Conservation (phyloP, 2,797 vertebrate genomes). For the Furcifer pardalis region DNA sequence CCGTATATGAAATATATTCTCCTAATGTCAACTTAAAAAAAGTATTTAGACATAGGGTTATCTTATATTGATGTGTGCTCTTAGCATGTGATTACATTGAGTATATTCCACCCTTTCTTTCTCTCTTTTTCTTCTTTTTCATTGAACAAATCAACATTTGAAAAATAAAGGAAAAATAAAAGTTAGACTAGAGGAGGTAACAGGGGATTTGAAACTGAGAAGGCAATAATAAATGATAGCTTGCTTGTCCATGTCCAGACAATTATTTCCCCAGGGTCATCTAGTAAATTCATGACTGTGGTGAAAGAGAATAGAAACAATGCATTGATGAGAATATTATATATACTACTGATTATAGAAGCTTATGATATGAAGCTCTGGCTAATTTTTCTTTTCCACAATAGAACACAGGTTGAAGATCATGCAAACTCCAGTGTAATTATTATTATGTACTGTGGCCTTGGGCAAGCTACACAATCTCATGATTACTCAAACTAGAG, state of each 20-base stretch:
- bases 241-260: too few relatives aligned
- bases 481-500: too few relatives aligned
- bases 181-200: neutral
- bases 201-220: too few relatives aligned
- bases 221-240: neutral
- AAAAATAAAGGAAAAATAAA: neutral
- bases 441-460: neutral
- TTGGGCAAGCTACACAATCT: too few relatives aligned
- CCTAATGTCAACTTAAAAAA: too few relatives aligned
- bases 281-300: neutral
- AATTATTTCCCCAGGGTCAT: neutral
- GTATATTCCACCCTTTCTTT: too few relatives aligned
- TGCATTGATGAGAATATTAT: conserved; percentile 1
- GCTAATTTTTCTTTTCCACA: neutral
- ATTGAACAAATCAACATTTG: too few relatives aligned
- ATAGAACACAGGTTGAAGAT: neutral
- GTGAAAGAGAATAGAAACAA: neutral
- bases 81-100: too few relatives aligned
- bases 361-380: neutral
- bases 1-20: too few relatives aligned
- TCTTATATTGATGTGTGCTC: too few relatives aligned
- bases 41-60: too few relatives aligned
- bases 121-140: too few relatives aligned
- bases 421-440: neutral
- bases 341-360: neutral